Percentiles rank a stretch among this genome's conserved stretches.
Evolutionary conservation across 2,113 vertebrate genomes (phyloP).

Genomic region (Rhabdornis inornatus): DNA sequence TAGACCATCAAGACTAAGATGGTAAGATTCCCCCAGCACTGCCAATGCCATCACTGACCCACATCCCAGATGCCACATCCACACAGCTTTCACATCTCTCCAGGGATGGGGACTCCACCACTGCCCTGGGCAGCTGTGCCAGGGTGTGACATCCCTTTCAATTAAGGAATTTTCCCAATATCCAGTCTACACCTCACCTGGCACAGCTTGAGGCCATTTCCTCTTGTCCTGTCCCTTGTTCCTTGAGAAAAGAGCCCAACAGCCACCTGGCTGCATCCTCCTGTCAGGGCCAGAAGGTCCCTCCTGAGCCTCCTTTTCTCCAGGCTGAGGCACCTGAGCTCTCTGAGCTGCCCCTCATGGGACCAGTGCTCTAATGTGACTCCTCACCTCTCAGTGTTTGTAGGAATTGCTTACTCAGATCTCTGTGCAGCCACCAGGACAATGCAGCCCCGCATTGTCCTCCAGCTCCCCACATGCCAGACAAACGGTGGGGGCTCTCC

Average conservation of each 20-base stretch:
- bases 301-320: background rate
- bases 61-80: background rate
- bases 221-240: background rate
- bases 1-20: fast-evolving
- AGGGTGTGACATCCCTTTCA: fast-evolving
- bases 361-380: background rate
- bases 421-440: background rate
- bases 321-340: background rate
- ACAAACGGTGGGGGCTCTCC: background rate
- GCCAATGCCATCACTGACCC: background rate
- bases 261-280: background rate
- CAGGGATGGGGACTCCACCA: background rate
- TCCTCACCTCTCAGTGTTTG: background rate
- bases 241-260: fast-evolving
- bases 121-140: background rate
- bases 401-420: background rate
- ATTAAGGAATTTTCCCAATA: background rate
- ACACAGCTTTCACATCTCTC: background rate
- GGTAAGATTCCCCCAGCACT: background rate
- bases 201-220: background rate
- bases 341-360: background rate
- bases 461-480: background rate
- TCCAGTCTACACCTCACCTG: background rate
- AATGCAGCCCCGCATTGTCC: background rate
- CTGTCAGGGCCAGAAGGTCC: background rate